Evolutionary conservation across 2,888 invertebrate species (phyloP).

Genomic region (Drosophila koepferae): DNA sequence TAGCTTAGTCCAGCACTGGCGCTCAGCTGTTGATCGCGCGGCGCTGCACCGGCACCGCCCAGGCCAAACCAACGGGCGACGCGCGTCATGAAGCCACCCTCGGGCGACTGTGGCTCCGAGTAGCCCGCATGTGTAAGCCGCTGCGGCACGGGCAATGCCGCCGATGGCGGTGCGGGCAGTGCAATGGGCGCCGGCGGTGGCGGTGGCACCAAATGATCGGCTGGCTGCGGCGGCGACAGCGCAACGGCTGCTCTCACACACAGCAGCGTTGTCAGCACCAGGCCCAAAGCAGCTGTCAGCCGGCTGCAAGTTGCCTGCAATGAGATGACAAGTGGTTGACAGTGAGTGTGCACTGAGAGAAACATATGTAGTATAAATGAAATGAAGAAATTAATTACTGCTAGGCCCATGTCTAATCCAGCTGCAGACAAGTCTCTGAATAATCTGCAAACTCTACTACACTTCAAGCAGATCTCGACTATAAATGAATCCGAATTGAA

Average conservation of each 20-base stretch:
- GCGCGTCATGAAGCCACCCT: slow-evolving; percentile 82
- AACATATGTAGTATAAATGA: not conserved
- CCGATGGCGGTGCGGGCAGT: not conserved
- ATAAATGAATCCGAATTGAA: too few species aligned
- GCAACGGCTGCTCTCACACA: slow-evolving; percentile 17
- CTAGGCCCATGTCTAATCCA: too few species aligned
- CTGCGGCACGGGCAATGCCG: slow-evolving; percentile 39
- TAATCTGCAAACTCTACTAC: too few species aligned
- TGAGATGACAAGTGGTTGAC: slow-evolving; percentile 15
- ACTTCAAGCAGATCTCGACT: too few species aligned
- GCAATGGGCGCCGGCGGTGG: slow-evolving; percentile 59
- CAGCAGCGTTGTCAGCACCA: slow-evolving; percentile 37
- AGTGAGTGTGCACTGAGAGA: slow-evolving; percentile 16
- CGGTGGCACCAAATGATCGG: slow-evolving; percentile 82
- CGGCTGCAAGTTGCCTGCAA: slow-evolving; percentile 46
- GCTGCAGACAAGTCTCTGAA: too few species aligned
- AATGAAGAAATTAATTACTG: not conserved
- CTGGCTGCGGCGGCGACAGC: slow-evolving; percentile 60
- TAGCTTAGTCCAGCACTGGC: slow-evolving; percentile 56
- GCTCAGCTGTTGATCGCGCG: slow-evolving; percentile 74
- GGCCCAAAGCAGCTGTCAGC: slow-evolving; percentile 34
- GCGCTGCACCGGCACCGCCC: slow-evolving; percentile 51
- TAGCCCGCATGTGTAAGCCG: slow-evolving; percentile 47
- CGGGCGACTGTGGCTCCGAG: slow-evolving; percentile 22
- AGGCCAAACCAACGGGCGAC: slow-evolving; percentile 85